Base-by-base conservation (phyloP, 1,140 invertebrate genomes). In the Amphibalanus amphitrite region DNA sequence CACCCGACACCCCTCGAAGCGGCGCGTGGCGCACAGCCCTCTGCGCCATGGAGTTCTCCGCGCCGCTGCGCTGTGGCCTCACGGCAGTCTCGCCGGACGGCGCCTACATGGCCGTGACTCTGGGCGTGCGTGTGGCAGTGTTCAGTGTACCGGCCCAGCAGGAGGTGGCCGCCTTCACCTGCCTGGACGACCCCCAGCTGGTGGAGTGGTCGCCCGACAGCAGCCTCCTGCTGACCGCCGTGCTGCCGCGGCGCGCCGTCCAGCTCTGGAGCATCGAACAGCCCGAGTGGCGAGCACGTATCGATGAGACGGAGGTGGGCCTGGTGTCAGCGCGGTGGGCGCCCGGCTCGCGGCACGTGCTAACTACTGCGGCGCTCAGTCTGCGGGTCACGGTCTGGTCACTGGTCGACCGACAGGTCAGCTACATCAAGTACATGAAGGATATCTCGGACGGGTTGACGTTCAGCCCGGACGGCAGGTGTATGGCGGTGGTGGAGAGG, bases 381-480 rank as follows among this genome's bases (percentile, higher is more conserved):
- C 73, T 83, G 69, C 76, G 81, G 38, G 79, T 83, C 15, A 83
- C 82, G 25, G 79, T 84, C 6, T 84, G 82, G 82, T 84, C 82
- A 3, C 75, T 84, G 13, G 75, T 81, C 15, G 81, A 78, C 70
- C 82, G 82, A 75, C 78, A 78, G 67, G 80, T 83, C 4, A 82
- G 81, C 0, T 83, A 83, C 73, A 82, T 84, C 33, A 77, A 81
- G 71, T 79, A 83, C 72, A 80, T 82, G 23, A 84, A 84, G 77
- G 77, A 79, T 40, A 67, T 72, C 29, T 64, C 75, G 72, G 47
- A 68, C 76, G 78, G 77, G 28, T 68, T 82, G 28, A 78, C 79
- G 67, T 83, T 82, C 74, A 80, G 78, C 30, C 71, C 69, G 67
- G 78, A 79, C 73, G 81, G 81, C 23, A 80, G 79, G 69, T 83